A percentile compares a stretch with the other conserved stretches of the same genome.
These are phyloP conservation scores for Yponomeuta malinellus DNA, from an alignment of 2,888 invertebrate genomes.

Conservation along the genomic window DNA sequence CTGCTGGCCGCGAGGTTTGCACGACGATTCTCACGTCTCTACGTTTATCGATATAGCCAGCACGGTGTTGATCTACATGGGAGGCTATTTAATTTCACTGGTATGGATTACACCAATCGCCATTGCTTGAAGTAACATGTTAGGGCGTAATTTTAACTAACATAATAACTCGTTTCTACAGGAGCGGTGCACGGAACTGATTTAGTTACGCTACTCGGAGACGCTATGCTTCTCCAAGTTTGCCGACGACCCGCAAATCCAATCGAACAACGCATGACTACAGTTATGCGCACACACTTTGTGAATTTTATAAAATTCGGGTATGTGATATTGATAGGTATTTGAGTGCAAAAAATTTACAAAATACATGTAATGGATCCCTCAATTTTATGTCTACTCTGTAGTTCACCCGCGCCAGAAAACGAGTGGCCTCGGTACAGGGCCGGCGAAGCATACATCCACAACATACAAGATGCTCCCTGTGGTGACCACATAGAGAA, in stretches of 20 bases:
- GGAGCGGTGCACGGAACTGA: conserved; percentile 82
- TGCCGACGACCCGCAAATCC: conserved; percentile 77
- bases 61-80: conserved; percentile 61
- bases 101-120: conserved; percentile 34
- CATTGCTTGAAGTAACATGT: background rate
- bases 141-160: background rate
- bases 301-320: conserved; percentile 69
- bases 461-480: conserved; percentile 47
- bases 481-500: conserved; percentile 26
- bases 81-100: conserved; percentile 65
- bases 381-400: conserved; percentile 20
- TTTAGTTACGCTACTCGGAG: conserved; percentile 79
- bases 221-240: conserved; percentile 79
- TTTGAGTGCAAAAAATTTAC: background rate
- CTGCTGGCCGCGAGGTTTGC: conserved; percentile 74
- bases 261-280: conserved; percentile 74
- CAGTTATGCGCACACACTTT: conserved; percentile 44
- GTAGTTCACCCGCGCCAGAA: conserved; percentile 74
- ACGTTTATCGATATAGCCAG: conserved; percentile 74
- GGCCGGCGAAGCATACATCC: conserved; percentile 63
- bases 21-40: conserved; percentile 62
- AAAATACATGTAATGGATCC: background rate
- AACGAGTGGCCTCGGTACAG: conserved; percentile 78
- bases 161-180: conserved; percentile 24
- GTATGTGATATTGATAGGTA: conserved; percentile 33